A percentile compares a stretch with the other conserved stretches of the same genome.
phyloP scores from a whole-genome alignment of 1,140 invertebrate species.

The Pogonomyrmex californicus region DNA sequence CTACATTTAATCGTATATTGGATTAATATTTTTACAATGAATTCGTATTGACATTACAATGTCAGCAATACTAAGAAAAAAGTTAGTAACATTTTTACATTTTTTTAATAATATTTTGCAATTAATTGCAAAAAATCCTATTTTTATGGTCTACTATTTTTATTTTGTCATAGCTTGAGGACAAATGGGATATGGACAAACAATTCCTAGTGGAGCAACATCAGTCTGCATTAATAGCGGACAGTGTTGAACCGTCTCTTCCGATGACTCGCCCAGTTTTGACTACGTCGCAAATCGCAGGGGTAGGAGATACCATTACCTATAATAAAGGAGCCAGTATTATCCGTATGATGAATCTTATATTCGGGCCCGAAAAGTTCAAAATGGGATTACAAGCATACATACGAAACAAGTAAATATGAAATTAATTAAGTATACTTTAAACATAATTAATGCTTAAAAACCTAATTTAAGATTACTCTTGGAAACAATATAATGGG shows the following conservation, averaged over 20 bases:
- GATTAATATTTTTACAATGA: not conserved
- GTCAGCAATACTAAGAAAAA: not conserved
- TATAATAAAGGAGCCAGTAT: conserved; percentile 91
- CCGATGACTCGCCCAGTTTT: conserved; percentile 78
- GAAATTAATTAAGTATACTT: not conserved
- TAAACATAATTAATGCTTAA: not conserved
- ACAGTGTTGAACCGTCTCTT: conserved; percentile 73
- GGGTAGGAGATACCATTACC: conserved; percentile 91
- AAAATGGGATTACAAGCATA: conserved; percentile 88
- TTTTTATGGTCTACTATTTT: not conserved
- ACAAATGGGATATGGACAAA: conserved; percentile 87
- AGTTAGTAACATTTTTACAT: conserved; percentile 11
- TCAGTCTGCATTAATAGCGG: conserved; percentile 74
- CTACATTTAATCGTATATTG: not conserved
- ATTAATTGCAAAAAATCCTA: not conserved
- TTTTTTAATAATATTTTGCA: not conserved
- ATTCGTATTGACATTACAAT: not conserved
- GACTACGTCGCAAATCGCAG: conserved; percentile 87
- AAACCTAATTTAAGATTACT: not conserved
- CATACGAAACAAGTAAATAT: conserved; percentile 85
- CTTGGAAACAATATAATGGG: not conserved
- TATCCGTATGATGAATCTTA: conserved; percentile 92
- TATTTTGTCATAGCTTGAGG: conserved; percentile 78
- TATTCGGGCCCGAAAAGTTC: conserved; percentile 90
- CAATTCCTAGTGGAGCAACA: conserved; percentile 85